Evolutionary conservation across 2,113 vertebrate species (phyloP), one percentile per base, ranked within the genome.

Genomic region (Scomber japonicus): DNA sequence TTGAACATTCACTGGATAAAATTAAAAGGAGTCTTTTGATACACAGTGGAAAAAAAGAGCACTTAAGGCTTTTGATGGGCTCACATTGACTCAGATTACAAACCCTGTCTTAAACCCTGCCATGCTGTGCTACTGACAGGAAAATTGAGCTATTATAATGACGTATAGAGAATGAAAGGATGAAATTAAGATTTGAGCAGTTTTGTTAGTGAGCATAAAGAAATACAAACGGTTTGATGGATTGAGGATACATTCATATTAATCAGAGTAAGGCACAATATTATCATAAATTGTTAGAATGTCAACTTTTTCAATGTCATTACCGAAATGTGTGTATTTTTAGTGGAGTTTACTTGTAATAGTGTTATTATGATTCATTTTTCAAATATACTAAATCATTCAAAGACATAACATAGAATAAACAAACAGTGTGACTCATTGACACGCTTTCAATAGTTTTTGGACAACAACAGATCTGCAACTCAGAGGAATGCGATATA

Each of bases 21-120:
- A 78, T 88, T 80, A 72, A 87, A 83, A 76, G 16, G 15, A 55
- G 48, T 65, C 66, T 70, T 84, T 61, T 55, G 11, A 57, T 71
- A 7, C 49, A n/a, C 50, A 51, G 50, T 8, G 35, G 11, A 65
- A 56, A 82, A 75, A 82, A 75, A 63, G 45, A 67, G 49, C 46
- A 31, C 31, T 79, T 74, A 59, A 56, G 62, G 35, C 46, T 71
- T 83, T 66, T 75, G 71, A 91, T 82, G 71, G 71, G 85, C 84
- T 86, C 69, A 50, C 45, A 54, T 24, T 60, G 50, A 77, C 19
- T 78, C 46, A 51, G 50, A 82, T 82, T 80, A 82, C 78, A 59
- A 64, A 54, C 61, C 30, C 24, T 16, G 60, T 75, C 19, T 80
- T 71, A 74, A 83, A 40, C 55, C 31, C 48, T 30, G 15, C 59